Evolutionary conservation across 2,113 vertebrate genomes (phyloP).

Genomic region (Alexandromys fortis): DNA sequence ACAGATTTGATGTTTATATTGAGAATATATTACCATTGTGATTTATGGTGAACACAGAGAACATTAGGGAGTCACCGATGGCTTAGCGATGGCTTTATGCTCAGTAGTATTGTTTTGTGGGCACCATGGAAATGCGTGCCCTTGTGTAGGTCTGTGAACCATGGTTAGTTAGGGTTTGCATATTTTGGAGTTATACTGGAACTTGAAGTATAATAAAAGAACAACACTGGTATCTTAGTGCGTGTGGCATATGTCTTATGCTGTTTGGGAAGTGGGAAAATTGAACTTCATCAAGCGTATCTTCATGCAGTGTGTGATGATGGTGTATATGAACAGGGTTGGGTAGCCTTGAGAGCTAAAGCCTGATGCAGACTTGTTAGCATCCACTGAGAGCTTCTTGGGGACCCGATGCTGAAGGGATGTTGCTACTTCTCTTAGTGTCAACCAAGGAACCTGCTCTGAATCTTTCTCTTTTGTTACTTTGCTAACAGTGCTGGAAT

Average conservation of each 20-base stretch:
- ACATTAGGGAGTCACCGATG: background rate
- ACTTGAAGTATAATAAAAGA: background rate
- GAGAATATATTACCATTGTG: background rate
- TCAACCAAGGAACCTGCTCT: constrained; percentile 24
- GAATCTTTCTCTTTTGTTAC: constrained; percentile 51
- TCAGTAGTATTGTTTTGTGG: background rate
- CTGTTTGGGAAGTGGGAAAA: background rate
- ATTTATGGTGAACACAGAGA: constrained; percentile 7
- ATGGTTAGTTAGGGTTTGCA: background rate
- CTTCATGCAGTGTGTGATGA: background rate
- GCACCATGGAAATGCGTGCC: background rate
- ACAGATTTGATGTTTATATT: background rate
- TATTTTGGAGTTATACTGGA: background rate
- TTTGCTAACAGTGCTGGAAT: background rate
- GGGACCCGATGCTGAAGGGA: constrained; percentile 7
- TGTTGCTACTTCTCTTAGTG: constrained; percentile 11
- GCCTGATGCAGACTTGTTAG: no score
- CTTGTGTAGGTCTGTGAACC: background rate
- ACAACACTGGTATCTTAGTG: background rate
- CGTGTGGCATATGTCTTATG: background rate
- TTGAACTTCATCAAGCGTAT: background rate
- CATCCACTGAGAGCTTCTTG: background rate
- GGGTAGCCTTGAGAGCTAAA: background rate
- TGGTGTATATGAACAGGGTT: background rate
- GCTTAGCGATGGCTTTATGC: background rate